These are phyloP conservation scores for Matsumyia berberina DNA, from an alignment of 2,888 invertebrate genomes.

Conservation along the genomic window DNA sequence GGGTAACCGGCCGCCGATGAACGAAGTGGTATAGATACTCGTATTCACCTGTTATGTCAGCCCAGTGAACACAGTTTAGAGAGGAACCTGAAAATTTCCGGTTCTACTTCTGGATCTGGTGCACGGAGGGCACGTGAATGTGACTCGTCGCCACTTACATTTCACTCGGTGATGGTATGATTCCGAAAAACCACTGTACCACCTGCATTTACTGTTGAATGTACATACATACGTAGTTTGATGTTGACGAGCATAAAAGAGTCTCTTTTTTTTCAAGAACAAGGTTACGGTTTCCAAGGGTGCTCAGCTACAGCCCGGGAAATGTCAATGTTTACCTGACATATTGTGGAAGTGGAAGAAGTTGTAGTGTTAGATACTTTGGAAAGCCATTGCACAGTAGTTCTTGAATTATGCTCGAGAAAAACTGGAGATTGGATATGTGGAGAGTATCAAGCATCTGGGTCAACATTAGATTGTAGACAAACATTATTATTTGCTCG, in stretches of 20 bases:
- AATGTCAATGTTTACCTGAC: conserved; percentile 24
- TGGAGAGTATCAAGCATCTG: conserved; percentile 9
- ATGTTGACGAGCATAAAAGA: conserved; percentile 13
- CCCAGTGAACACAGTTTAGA: conserved; percentile 30
- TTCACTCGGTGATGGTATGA: conserved; percentile 4
- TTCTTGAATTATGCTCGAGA: neutral
- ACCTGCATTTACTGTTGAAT: conserved; percentile 12
- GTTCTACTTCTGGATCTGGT: conserved; percentile 33
- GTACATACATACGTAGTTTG: neutral
- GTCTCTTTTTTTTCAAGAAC: conserved; percentile 43
- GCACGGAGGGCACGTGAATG: conserved; percentile 19
- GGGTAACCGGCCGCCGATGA: conserved; percentile 28
- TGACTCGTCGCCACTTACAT: conserved; percentile 3
- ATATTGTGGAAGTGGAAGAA: conserved; percentile 1
- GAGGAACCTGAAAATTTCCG: conserved; percentile 51
- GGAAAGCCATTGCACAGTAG: conserved; percentile 6
- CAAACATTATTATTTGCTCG: neutral
- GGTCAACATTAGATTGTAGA: conserved; percentile 2
- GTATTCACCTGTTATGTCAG: conserved; percentile 54
- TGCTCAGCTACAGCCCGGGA: conserved; percentile 4
- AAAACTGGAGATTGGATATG: neutral
- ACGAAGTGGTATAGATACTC: conserved; percentile 28
- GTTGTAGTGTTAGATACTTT: neutral
- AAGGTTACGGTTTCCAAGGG: conserved; percentile 43
- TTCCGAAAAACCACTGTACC: conserved; percentile 8